Base-by-base conservation (phyloP, 2,888 invertebrate species). In the Caprella mutica region DNA sequence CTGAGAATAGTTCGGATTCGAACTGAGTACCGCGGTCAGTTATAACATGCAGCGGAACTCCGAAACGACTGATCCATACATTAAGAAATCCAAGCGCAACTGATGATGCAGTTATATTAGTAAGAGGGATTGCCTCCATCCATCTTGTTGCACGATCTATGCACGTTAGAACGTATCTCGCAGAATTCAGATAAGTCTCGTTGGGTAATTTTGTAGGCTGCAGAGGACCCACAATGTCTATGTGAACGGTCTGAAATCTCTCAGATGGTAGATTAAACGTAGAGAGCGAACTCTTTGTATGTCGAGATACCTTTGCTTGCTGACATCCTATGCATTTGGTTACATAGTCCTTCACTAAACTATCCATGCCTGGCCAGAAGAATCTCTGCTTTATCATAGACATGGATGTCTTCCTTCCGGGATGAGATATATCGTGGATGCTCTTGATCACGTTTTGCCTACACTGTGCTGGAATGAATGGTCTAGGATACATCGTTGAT, bases 11-110 rank as follows among this genome's bases (percentile, higher is more conserved):
- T 46, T 46, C 46, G 17, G 24, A 2, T 26, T 46, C 26, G 52
- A 71, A 69, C 40, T 71, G 67, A 1, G 59, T 38, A 0, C 69
- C 70, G 58, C 68, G 69, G 59, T 72, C 23, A 3, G 74, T 67
- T 1, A 70, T 69, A n/a, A 72, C 67, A 9, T 58, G 54, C 4
- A 57, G 46, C 1, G 71, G 70, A 4, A 66, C 59, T 5, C 71
- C 70, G 53, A 69, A 72, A 5, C 68, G 62, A 3, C 72, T 52
- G 2, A 76, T 69, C 75, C 74, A 76, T 0, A 64, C 61, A 0
- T 50, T 33, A n/a, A 69, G 52, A 5, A 76, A 67, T 2, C 70
- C 68, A 17, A 61, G 50, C 1, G 71, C 71, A 1, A 71, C 59
- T 21, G 39, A 62, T 17, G 62, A 61, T 0, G 66, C 64, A 0